These are phyloP conservation scores for Lytechinus variegatus DNA, from an alignment of 35 echinoderm and acorn worm genomes.

Conservation along the genomic window DNA sequence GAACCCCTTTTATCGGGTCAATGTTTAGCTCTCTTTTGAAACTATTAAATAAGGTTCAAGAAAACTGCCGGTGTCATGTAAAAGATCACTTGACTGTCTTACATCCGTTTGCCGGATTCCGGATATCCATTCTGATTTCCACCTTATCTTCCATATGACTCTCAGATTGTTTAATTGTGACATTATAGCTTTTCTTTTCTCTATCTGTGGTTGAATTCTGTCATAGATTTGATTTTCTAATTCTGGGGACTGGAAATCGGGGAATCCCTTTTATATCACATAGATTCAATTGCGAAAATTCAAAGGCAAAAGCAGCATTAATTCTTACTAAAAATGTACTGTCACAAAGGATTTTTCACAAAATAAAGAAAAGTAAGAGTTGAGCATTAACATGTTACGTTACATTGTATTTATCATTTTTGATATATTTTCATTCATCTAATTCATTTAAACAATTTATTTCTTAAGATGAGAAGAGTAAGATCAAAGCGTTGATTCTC, in stretches of 20 bases:
- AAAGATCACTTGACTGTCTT: conserved; percentile 1
- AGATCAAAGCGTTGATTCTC: too few relatives aligned
- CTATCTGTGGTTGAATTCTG: background rate
- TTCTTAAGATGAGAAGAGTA: too few relatives aligned
- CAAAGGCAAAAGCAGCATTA: too few relatives aligned
- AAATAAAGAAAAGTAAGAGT: too few relatives aligned
- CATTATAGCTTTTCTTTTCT: background rate
- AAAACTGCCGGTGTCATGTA: background rate
- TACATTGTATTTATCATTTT: too few relatives aligned
- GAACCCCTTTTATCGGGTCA: background rate
- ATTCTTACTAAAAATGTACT: too few relatives aligned
- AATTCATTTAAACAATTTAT: too few relatives aligned
- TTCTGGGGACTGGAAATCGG: background rate
- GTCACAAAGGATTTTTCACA: too few relatives aligned
- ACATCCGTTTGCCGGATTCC: background rate
- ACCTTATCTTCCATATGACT: background rate
- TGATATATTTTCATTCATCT: too few relatives aligned
- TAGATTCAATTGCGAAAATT: too few relatives aligned
- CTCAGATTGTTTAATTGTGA: background rate
- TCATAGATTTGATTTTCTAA: background rate
- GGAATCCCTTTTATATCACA: background rate
- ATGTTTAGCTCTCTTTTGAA: background rate
- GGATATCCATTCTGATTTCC: background rate
- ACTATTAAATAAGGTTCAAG: background rate
- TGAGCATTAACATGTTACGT: too few relatives aligned